Conservation (phyloP, 2,888 invertebrate species). For the Alloscopus bannaensis region DNA sequence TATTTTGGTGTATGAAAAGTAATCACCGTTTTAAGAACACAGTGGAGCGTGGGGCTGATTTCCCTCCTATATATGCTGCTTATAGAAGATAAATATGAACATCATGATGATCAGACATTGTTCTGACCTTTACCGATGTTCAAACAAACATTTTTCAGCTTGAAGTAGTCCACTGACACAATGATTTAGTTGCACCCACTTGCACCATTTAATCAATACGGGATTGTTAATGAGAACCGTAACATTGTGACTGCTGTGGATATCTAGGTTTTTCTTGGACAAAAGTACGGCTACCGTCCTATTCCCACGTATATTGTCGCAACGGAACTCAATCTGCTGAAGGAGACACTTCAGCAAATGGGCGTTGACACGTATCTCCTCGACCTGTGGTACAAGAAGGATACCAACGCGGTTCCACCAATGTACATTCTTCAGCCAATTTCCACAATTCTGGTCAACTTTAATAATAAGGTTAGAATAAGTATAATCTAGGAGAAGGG, state of each 20-base stretch:
- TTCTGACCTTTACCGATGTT: too few species aligned
- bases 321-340: conserved; percentile 90
- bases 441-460: conserved; percentile 96
- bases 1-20: too few species aligned
- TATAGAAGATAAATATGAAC: too few species aligned
- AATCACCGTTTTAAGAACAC: too few species aligned
- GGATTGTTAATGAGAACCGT: neutral
- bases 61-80: too few species aligned
- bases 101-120: too few species aligned
- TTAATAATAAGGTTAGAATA: conserved; percentile 91
- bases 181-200: neutral
- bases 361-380: conserved; percentile 88
- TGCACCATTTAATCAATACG: too few species aligned
- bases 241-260: neutral
- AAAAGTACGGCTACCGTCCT: conserved; percentile 98
- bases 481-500: too few species aligned
- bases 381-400: conserved; percentile 97
- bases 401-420: conserved; percentile 96
- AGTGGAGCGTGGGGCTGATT: too few species aligned
- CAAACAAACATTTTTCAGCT: too few species aligned
- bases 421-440: conserved; percentile 97
- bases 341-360: conserved; percentile 89
- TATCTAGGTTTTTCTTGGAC: conserved; percentile 90
- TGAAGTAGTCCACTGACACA: neutral
- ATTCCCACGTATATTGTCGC: conserved; percentile 96